These are phyloP conservation scores for Centropus unirufus DNA, from an alignment of 2,113 vertebrate genomes.

Conservation along the genomic window DNA sequence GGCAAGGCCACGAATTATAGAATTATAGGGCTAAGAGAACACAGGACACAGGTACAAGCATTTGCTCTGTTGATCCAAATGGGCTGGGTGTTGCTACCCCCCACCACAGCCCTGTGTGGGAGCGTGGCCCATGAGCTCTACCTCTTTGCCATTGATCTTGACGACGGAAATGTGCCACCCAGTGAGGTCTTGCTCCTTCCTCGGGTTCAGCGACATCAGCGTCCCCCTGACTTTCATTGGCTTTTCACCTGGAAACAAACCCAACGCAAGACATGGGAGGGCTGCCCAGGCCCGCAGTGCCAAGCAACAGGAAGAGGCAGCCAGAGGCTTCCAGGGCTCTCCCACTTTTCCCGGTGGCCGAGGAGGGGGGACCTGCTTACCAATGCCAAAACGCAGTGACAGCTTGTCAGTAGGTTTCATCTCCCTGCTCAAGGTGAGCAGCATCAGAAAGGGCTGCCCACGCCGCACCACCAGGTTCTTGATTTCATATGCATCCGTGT, in stretches of 20 bases:
- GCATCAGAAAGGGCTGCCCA: slow-evolving; percentile 48
- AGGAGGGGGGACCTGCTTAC: background rate
- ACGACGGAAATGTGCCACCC: slow-evolving; percentile 24
- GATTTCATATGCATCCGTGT: slow-evolving; percentile 25
- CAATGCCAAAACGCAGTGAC: background rate
- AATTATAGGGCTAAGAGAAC: background rate
- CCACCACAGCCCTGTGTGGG: fast-evolving
- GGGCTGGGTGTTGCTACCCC: background rate
- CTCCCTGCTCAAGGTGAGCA: slow-evolving; percentile 8
- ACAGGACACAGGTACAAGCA: background rate
- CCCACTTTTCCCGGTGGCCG: fast-evolving
- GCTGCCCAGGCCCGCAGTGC: fast-evolving
- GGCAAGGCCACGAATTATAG: background rate
- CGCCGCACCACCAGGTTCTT: slow-evolving; percentile 53
- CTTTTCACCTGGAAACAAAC: slow-evolving; percentile 20
- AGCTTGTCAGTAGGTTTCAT: background rate
- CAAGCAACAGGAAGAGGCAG: background rate
- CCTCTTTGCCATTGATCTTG: slow-evolving; percentile 9
- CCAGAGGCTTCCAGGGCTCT: fast-evolving
- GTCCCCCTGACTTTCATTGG: slow-evolving; percentile 8
- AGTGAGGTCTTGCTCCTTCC: background rate
- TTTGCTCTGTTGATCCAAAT: background rate
- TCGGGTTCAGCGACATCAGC: background rate
- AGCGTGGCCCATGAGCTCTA: background rate
- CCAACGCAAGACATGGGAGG: background rate